Conservation (phyloP, 2,113 vertebrate genomes). For the Campylorhamphus procurvoides region DNA sequence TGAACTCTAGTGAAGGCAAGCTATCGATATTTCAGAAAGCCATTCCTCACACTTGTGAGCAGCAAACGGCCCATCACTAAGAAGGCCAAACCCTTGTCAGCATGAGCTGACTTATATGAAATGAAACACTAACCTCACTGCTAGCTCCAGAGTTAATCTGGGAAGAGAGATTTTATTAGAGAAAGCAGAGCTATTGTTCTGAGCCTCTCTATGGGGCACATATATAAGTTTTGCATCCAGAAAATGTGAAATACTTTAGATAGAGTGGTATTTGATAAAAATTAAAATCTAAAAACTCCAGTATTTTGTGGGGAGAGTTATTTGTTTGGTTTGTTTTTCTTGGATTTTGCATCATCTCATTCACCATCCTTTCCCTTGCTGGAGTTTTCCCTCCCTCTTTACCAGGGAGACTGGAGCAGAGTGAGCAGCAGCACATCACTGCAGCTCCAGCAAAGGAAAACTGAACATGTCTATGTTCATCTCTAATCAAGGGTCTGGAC, state of each 20-base stretch:
- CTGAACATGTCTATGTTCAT: not conserved
- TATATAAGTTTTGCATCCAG: not conserved
- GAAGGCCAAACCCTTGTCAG: constrained; percentile 38
- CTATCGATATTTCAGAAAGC: constrained; percentile 43
- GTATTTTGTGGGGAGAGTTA: not conserved
- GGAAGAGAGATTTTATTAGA: constrained; percentile 11
- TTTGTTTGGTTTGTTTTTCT: not conserved
- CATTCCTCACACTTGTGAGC: constrained; percentile 55
- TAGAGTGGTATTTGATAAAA: not conserved
- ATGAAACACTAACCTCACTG: constrained; percentile 14
- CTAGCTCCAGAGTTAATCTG: constrained; percentile 17
- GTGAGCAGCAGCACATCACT: not conserved
- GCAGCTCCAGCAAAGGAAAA: not conserved
- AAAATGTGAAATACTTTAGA: not conserved
- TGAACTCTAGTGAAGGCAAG: not conserved
- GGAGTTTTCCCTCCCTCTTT: not conserved
- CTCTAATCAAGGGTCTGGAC: not conserved
- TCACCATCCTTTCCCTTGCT: not conserved
- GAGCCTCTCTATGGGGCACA: not conserved
- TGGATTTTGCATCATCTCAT: not conserved
- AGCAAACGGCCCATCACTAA: constrained; percentile 55
- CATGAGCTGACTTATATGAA: not conserved
- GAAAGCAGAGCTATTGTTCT: not conserved
- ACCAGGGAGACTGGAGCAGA: not conserved
- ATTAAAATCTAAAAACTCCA: not conserved